Conservation (phyloP, 2,888 invertebrate species). For the Tolmerus cingulatus region DNA sequence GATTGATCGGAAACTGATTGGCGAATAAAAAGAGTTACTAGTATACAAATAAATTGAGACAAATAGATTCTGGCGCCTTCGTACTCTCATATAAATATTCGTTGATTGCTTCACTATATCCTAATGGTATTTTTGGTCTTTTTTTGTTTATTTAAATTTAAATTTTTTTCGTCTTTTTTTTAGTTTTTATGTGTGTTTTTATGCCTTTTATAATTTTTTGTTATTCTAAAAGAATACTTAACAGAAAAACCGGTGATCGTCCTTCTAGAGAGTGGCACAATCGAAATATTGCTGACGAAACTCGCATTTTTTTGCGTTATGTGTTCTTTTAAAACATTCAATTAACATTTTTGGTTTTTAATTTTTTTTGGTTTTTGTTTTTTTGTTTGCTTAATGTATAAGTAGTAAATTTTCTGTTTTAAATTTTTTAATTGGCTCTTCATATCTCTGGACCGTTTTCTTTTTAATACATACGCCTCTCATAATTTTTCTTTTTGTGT, state of each 20-base stretch:
- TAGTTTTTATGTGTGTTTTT: neutral
- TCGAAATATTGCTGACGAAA: neutral
- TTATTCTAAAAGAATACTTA: neutral
- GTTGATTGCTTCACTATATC: constrained; percentile 4
- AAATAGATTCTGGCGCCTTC: neutral
- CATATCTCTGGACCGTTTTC: neutral
- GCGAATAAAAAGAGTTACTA: neutral
- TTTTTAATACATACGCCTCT: neutral
- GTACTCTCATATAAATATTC: neutral
- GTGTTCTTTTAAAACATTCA: neutral
- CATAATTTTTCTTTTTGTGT: neutral
- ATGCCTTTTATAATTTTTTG: neutral
- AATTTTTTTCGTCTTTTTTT: neutral
- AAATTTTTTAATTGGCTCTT: neutral
- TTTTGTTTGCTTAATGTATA: neutral
- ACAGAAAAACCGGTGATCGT: neutral
- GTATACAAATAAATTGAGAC: neutral
- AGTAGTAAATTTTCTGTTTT: neutral
- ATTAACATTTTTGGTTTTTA: neutral
- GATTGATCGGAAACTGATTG: neutral
- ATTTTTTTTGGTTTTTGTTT: neutral
- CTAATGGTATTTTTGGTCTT: constrained; percentile 30
- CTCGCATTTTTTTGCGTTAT: neutral
- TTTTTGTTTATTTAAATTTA: neutral
- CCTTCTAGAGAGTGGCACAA: neutral